Evolutionary conservation across 2,797 vertebrate genomes (phyloP), one percentile per base, ranked within the genome.

Genomic region (Iguana delicatissima): DNA sequence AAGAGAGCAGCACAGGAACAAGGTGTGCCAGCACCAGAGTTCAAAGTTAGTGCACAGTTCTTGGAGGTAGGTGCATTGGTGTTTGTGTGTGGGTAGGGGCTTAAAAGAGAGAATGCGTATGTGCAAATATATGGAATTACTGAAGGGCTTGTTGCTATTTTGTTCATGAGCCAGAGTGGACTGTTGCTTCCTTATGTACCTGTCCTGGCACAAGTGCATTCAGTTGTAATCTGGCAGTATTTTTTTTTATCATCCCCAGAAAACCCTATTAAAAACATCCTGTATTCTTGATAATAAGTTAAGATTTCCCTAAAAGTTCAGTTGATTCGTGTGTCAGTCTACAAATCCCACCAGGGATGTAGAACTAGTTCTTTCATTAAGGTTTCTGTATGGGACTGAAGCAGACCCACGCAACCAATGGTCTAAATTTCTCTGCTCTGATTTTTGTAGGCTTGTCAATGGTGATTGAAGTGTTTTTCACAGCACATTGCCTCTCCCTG

Each of bases 1-100:
- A 97, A 94, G 93, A 88, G 29, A 0, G 96, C 85, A 0, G 98
- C 98, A 0, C 98, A 97, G 96, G 97, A 97, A 29, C 94, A 94
- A 0, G 98, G 98, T 0, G 6, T 90, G 59, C 96, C 97, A 0
- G 97, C 97, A 0, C 99, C 99, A 0, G 98, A 99, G 93, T 99
- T 99, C 95, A 99, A 99, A 99, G 98, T 99, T 98, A 99, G 98
- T 89, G 99, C 99, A 52, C 99, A 99, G 96, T 99, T 99, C 96
- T 97, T 99, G 76, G 99, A 99, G 99, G 99, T 99, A 94, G 35
- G 97, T 94, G 69, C 0, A 69, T 42, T 2, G 0, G 0, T 24
- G 55, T 20, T 29, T n/a, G 16, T 29, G 8, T 0, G 32, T 10
- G 0, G 6, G 76, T 29, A 24, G 83, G n/a, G 24, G 0, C 62